A percentile compares a stretch with the other conserved stretches of the same genome.
Conservation (phyloP, 1,140 invertebrate genomes). For the Meloidogyne floridensis region DNA sequence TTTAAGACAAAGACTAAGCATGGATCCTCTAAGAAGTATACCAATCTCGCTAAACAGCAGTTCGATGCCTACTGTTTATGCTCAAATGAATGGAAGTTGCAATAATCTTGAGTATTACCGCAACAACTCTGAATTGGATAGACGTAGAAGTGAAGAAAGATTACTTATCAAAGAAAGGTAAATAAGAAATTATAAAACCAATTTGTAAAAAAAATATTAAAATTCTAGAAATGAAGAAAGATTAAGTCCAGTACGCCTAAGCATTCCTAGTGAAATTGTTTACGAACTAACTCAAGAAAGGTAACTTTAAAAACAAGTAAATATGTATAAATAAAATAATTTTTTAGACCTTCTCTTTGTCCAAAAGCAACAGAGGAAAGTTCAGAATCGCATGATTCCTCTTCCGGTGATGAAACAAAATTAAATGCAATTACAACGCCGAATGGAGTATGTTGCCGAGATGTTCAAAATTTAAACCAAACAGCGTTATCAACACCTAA, state of each 20-base stretch:
- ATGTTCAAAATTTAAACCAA: not conserved
- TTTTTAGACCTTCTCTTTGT: not conserved
- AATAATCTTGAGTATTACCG: slow-evolving; percentile 40
- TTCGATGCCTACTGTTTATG: slow-evolving; percentile 46
- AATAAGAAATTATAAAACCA: not conserved
- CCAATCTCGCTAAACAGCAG: slow-evolving; percentile 40
- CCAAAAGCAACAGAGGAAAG: slow-evolving; percentile 5
- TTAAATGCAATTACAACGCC: slow-evolving; percentile 6
- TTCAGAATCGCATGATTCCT: slow-evolving; percentile 15
- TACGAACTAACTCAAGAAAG: slow-evolving; percentile 24
- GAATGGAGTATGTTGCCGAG: not conserved
- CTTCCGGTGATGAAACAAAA: slow-evolving; percentile 14
- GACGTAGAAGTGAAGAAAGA: slow-evolving; percentile 43
- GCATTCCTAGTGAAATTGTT: slow-evolving; percentile 19
- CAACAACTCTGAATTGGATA: slow-evolving; percentile 29
- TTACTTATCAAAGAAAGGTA: slow-evolving; percentile 24
- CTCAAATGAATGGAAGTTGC: slow-evolving; percentile 50
- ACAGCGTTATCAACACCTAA: not conserved
- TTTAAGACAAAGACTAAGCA: slow-evolving; percentile 30
- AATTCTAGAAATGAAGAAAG: not conserved
- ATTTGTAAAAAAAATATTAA: not conserved
- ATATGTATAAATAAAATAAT: not conserved
- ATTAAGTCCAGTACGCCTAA: slow-evolving; percentile 17
- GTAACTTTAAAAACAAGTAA: not conserved
- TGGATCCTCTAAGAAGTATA: slow-evolving; percentile 25